Percentiles rank a stretch among this genome's conserved stretches.
Evolutionary conservation across 1,140 invertebrate species (phyloP).

Genomic region (Tribolium castaneum): DNA sequence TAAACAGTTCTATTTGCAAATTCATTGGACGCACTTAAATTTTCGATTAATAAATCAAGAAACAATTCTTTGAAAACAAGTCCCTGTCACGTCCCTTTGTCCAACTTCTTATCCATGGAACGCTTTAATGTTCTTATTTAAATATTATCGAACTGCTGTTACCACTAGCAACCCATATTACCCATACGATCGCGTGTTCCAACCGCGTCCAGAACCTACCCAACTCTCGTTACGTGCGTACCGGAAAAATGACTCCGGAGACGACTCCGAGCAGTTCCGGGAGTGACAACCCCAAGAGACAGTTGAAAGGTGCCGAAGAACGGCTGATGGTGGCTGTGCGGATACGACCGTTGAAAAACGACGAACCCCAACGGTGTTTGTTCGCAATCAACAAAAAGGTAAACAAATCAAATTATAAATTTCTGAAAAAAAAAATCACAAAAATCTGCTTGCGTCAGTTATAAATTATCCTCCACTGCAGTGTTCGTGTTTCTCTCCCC

Average conservation of each 20-base stretch:
- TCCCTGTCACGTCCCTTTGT: conserved; percentile 6
- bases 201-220: background rate
- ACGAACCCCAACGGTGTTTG: conserved; percentile 57
- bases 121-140: conserved; percentile 36
- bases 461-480: background rate
- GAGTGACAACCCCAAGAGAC: conserved; percentile 52
- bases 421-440: too few species aligned
- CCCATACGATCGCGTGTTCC: background rate
- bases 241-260: conserved; percentile 59
- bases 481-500: conserved; percentile 5
- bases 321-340: conserved; percentile 63
- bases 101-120: conserved; percentile 39
- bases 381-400: conserved; percentile 60
- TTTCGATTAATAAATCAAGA: conserved; percentile 25
- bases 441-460: background rate
- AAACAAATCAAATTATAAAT: background rate
- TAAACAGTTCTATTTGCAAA: background rate
- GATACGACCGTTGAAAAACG: conserved; percentile 58
- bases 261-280: conserved; percentile 54
- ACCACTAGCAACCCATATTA: conserved; percentile 33
- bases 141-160: conserved; percentile 49
- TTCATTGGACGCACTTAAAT: background rate
- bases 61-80: background rate
- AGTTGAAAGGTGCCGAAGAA: conserved; percentile 53
- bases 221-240: background rate